Base-by-base conservation (phyloP, 2,797 vertebrate genomes). In the Oreochromis grahami region DNA sequence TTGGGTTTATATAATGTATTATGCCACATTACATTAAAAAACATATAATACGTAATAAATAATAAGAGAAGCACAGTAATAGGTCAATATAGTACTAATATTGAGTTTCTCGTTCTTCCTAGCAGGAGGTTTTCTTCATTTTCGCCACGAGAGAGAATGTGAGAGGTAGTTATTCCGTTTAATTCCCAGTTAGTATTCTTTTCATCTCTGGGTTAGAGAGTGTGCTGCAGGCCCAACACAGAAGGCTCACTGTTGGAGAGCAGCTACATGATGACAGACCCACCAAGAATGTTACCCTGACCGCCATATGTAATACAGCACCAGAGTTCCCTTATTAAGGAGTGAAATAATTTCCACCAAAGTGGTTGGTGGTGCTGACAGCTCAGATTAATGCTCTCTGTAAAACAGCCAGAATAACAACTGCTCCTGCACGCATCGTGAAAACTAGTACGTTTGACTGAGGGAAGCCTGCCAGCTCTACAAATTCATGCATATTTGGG, bases 401-500 rank as follows among this genome's bases (percentile, higher is more conserved):
- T 94, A 91, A 93, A 88, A 94, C 93, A 92, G 94, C 92, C 88
- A 92, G 90, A 93, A 95, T 89, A 89, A 93, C 95, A 92, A 95
- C 96, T 96, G 88, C 88, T 96, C 93, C 87, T 95, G 95, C 95
- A 95, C 94, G 94, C 94, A 87, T 93, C 93, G 88, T 93, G 94
- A 95, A 96, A 95, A 93, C 95, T 83, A 92, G 90, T 92, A 90
- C 90, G 93, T 96, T 94, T 92, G 94, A 91, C 93, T 92, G 93
- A 94, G 94, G 94, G 93, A 88, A 68, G 92, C 86, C 96, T 96
- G 92, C 93, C 94, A 96, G 95, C 93, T 94, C 95, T 72, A 94
- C 97, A 96, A 95, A 97, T 96, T 96, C 97, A 96, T 97, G 96
- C 96, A 97, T 97, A 97, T 97, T 97, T 97, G 96, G 97, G 95